A percentile compares a stretch with the other conserved stretches of the same genome.
These are phyloP conservation scores for Neopelma chrysocephalum DNA, from an alignment of 2,797 vertebrate species.

Conservation along the genomic window DNA sequence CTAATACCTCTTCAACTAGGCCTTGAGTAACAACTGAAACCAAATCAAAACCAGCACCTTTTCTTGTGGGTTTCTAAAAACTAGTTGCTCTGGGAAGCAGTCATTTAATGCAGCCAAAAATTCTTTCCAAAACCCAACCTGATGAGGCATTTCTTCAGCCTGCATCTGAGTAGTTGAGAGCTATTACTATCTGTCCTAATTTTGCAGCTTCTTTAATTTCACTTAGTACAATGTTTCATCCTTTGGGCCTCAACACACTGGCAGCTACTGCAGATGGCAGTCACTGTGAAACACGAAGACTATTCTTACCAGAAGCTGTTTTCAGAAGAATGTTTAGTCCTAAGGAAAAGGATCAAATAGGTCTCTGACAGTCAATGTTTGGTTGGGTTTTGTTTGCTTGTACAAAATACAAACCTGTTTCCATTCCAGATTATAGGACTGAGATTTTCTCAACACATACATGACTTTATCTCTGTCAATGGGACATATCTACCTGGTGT, in stretches of 20 bases:
- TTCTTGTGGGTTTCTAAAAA: constrained; percentile 15
- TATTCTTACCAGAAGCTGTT: background rate
- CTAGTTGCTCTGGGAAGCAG: constrained; percentile 4
- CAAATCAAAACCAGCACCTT: background rate
- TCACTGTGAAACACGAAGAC: background rate
- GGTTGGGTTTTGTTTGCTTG: background rate
- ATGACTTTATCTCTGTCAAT: background rate
- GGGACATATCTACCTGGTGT: background rate
- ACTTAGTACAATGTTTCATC: background rate
- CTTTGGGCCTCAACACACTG: background rate
- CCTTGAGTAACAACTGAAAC: constrained; percentile 6
- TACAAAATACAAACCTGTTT: background rate
- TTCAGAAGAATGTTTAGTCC: background rate
- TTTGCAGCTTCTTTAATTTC: background rate
- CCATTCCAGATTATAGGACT: background rate
- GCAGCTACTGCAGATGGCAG: background rate
- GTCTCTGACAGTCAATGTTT: background rate
- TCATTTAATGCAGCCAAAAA: background rate
- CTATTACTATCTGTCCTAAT: background rate
- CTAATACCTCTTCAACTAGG: background rate
- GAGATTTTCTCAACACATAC: background rate
- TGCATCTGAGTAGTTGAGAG: background rate
- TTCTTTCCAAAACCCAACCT: background rate
- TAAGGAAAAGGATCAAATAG: background rate
- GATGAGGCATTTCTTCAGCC: background rate